Base-by-base conservation (phyloP, 2,888 invertebrate genomes). In the Teleogryllus oceanicus region DNA sequence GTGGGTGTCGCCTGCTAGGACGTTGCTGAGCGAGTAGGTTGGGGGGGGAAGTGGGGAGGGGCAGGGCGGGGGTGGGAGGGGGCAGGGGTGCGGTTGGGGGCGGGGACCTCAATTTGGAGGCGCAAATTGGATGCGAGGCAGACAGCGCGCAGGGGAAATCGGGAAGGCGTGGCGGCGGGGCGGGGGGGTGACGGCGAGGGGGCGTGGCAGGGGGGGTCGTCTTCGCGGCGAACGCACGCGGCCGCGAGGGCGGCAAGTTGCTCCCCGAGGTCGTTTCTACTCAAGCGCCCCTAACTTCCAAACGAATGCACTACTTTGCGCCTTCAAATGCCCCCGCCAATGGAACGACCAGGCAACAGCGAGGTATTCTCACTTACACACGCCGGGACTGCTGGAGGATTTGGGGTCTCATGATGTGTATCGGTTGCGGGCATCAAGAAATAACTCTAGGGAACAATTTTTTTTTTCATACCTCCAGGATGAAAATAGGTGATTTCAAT, bases 41-140 rank as follows among this genome's bases (percentile, higher is more conserved):
- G 62, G 1, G 16, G 4, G 62, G 8, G 8, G 10, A 3, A 13
- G 18, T 24, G 24, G 11, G 18, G 11, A 74, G 74, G 5, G 80
- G 83, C 83, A 83, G 82, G 83, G 84, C 83, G 83, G 84, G 84
- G 83, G 84, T 83, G 84, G 49, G 20, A 74, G 76, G 20, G 49
- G 21, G 78, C 50, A 50, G 20, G 76, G 24, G 50, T 21, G 76
- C 50, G 78, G 49, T 18, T 21, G 21, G 79, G 37, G 77, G 74
- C 20, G 74, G 78, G 18, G 49, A 81, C 77, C 82, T 81, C 83
- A 83, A 82, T 83, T 83, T 82, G 80, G 79, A n/a, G 76, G 77
- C 78, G 78, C 80, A 82, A 82, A 83, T 82, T 82, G 83, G 81
- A 82, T 81, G 81, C 79, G 83, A 83, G 81, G 79, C 76, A 16